These are phyloP conservation scores for Laupala kohalensis DNA, from an alignment of 1,140 invertebrate species.

Conservation along the genomic window DNA sequence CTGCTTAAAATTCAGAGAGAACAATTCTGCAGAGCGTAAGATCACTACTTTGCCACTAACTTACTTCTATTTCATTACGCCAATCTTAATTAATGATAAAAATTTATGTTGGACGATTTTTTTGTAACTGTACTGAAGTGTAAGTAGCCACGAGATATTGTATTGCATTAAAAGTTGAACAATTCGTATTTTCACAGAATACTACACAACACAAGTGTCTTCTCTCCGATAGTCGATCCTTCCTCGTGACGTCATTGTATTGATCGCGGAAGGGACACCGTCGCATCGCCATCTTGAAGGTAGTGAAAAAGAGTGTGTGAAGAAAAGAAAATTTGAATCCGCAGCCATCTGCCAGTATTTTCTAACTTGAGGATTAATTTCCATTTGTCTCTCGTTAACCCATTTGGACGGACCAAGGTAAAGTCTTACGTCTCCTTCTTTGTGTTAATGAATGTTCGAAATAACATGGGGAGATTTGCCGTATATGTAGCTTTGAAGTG, in stretches of 20 bases:
- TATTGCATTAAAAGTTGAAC: too few relatives aligned
- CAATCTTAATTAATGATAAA: too few relatives aligned
- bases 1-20: too few relatives aligned
- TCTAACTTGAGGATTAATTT: slow-evolving; percentile 37
- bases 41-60: too few relatives aligned
- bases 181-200: too few relatives aligned
- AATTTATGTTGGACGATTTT: too few relatives aligned
- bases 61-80: too few relatives aligned
- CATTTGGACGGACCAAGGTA: slow-evolving; percentile 57
- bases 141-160: too few relatives aligned
- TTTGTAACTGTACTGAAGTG: too few relatives aligned
- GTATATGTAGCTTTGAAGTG: background rate
- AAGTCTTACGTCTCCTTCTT: slow-evolving; percentile 14
- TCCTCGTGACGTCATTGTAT: slow-evolving; percentile 42
- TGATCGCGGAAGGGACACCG: slow-evolving; percentile 36
- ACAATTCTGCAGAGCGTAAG: too few relatives aligned
- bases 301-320: slow-evolving; percentile 29
- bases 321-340: slow-evolving; percentile 26
- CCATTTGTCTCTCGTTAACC: slow-evolving; percentile 45
- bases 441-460: background rate
- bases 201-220: background rate
- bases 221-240: background rate
- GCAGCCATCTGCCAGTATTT: slow-evolving; percentile 37
- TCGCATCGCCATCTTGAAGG: slow-evolving; percentile 39
- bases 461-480: background rate